Evolutionary conservation across 1,140 invertebrate species (phyloP), one percentile per base, ranked within the genome.

Genomic region (Pectinophora gossypiella): DNA sequence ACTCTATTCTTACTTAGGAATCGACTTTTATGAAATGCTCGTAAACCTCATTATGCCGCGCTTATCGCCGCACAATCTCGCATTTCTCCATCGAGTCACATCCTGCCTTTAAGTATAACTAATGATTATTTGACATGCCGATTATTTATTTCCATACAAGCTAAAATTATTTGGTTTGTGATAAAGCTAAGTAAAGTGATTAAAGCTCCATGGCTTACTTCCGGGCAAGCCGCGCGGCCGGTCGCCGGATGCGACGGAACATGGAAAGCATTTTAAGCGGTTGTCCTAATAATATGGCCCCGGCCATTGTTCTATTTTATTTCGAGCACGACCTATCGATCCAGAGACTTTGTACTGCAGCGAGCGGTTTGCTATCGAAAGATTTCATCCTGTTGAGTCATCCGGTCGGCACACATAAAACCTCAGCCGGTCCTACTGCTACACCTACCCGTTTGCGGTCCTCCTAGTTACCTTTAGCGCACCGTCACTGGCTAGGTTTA

Each of bases 191-290:
- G 47, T 54, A 57, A 60, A 54, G 52, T 64, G 61, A 68, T 75
- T 75, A 68, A 48, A 54, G 58, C 61, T 54, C 61, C 62, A 64
- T 70, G 64, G 68, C 68, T 71, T 72, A 74, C 73, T 86, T 86
- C 80, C 80, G 76, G 68, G 61, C 56, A 54, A 57, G 40, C 50
- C 48, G 51, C 50, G 49, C 35, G 59, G 61, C 64, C 66, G 61
- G 57, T 21, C 22, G 21, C 67, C 82, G 80, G 79, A 86, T 71
- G 74, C 62, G 54, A 57, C 61, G 55, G 54, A 70, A 86, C 83
- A 87, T 68, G 83, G 66, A 87, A 87, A 87, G 81, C 81, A 85
- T 87, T 87, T 87, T 86, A 86, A 86, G 72, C 71, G 65, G 47
- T 61, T 59, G 59, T 65, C 71, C 68, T 72, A 68, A 76, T 72